Evolutionary conservation across 92 coral and sea anemone genomes (phyloP).

Genomic region (Heliopora coerulea): DNA sequence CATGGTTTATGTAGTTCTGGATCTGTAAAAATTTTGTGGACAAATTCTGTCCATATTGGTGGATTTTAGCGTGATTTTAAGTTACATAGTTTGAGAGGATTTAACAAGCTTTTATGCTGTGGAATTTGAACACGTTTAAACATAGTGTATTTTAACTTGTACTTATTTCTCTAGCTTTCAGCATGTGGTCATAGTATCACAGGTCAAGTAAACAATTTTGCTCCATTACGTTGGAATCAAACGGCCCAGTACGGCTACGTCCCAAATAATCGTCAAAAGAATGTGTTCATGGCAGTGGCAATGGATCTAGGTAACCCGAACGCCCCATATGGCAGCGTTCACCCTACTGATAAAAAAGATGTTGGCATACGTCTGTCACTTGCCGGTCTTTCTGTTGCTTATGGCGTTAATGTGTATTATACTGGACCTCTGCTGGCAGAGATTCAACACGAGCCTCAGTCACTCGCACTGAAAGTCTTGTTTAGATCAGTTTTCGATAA

Average conservation of each 20-base stretch:
- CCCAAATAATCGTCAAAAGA: constrained; percentile 70
- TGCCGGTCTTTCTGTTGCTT: constrained; percentile 86
- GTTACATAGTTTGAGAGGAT: too few relatives aligned
- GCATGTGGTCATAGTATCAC: not conserved
- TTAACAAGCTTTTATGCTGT: too few relatives aligned
- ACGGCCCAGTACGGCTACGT: constrained; percentile 93
- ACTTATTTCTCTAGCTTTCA: constrained; percentile 7
- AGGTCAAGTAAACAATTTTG: constrained; percentile 58
- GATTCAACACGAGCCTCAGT: constrained; percentile 34
- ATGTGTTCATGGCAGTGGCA: constrained; percentile 96
- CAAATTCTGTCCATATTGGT: too few relatives aligned
- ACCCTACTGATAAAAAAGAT: constrained; percentile 90
- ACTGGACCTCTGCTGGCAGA: constrained; percentile 77
- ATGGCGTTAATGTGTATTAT: constrained; percentile 66
- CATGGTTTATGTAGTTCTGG: too few relatives aligned
- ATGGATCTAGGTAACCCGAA: constrained; percentile 92
- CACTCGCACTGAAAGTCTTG: not conserved
- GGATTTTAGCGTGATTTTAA: too few relatives aligned
- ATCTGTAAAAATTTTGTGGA: too few relatives aligned
- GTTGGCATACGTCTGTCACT: constrained; percentile 85
- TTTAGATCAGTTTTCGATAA: constrained; percentile 45
- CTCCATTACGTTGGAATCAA: constrained; percentile 98
- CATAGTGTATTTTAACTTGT: too few relatives aligned
- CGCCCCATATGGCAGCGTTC: constrained; percentile 83
- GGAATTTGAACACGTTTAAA: too few relatives aligned